Conservation (phyloP, 2,797 vertebrate species). For the Hypotaenidia okinawae region DNA sequence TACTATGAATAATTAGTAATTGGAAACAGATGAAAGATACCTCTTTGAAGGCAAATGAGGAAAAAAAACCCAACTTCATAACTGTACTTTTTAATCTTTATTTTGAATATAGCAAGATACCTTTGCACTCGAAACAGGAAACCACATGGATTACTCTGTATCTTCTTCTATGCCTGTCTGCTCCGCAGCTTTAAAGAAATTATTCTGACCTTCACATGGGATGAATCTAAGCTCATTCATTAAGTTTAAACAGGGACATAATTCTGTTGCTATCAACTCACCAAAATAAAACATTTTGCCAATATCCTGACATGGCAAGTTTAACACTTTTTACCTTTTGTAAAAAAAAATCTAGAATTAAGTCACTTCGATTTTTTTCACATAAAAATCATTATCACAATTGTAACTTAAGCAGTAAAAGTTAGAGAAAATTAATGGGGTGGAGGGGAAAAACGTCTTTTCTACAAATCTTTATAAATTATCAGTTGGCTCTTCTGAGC, state of each 20-base stretch:
- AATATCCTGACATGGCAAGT: not conserved
- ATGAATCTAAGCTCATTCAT: slow-evolving; percentile 23
- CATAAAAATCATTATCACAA: not conserved
- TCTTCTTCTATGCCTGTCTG: not conserved
- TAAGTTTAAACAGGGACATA: not conserved
- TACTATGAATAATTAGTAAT: not conserved
- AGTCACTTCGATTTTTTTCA: not conserved
- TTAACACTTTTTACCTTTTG: not conserved
- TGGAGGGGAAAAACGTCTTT: not conserved
- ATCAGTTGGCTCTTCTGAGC: slow-evolving; percentile 33
- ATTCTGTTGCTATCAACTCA: not conserved
- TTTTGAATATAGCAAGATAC: not conserved
- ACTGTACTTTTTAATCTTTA: not conserved
- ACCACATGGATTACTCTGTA: not conserved
- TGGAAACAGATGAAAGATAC: not conserved
- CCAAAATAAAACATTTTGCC: not conserved
- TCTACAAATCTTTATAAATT: not conserved
- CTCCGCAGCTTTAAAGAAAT: slow-evolving; percentile 48
- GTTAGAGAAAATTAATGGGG: not conserved
- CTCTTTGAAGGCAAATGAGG: not conserved
- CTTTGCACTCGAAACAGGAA: not conserved
- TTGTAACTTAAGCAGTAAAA: slow-evolving; percentile 27
- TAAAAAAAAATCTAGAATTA: not conserved
- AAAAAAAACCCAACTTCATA: not conserved
- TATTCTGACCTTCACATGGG: not conserved